A percentile compares a stretch with the other conserved stretches of the same genome.
Evolutionary conservation across 2,888 invertebrate species (phyloP).

Genomic region (Griposia aprilina): DNA sequence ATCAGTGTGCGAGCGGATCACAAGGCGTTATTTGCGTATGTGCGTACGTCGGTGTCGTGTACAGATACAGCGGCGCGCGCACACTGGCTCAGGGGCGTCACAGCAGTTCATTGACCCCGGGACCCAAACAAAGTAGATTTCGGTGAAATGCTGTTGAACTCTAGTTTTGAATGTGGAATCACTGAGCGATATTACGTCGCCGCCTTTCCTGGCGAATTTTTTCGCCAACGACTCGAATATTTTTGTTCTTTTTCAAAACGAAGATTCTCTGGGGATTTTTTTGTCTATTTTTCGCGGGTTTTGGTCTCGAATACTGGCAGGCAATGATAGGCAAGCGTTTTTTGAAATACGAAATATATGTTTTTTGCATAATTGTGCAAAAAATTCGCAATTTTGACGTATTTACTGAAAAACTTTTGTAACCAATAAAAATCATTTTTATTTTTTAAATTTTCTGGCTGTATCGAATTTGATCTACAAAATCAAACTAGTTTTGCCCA

Average conservation of each 20-base stretch:
- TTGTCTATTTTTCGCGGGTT: conserved; percentile 10
- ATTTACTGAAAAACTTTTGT: neutral
- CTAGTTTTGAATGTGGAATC: conserved; percentile 87
- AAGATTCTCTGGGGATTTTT: conserved; percentile 12
- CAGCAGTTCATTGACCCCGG: conserved; percentile 86
- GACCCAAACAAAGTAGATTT: conserved; percentile 91
- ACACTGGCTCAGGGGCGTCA: conserved; percentile 85
- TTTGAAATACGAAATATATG: neutral
- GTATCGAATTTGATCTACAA: neutral
- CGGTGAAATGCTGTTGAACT: conserved; percentile 90
- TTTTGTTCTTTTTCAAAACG: conserved; percentile 47
- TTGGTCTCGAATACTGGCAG: neutral
- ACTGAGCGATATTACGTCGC: conserved; percentile 78
- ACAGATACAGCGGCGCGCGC: conserved; percentile 81
- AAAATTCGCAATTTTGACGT: neutral
- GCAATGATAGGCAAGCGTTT: neutral
- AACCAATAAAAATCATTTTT: rapidly evolving
- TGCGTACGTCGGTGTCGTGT: conserved; percentile 79
- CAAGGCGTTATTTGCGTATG: conserved; percentile 75
- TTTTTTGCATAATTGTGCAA: conserved; percentile 14
- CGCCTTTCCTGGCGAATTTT: conserved; percentile 82
- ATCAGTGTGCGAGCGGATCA: conserved; percentile 74
- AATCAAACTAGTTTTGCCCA: neutral
- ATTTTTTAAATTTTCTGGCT: neutral
- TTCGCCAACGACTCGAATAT: conserved; percentile 61